phyloP scores from a whole-genome alignment of 2,888 invertebrate genomes.

The Plagiodera versicolora region DNA sequence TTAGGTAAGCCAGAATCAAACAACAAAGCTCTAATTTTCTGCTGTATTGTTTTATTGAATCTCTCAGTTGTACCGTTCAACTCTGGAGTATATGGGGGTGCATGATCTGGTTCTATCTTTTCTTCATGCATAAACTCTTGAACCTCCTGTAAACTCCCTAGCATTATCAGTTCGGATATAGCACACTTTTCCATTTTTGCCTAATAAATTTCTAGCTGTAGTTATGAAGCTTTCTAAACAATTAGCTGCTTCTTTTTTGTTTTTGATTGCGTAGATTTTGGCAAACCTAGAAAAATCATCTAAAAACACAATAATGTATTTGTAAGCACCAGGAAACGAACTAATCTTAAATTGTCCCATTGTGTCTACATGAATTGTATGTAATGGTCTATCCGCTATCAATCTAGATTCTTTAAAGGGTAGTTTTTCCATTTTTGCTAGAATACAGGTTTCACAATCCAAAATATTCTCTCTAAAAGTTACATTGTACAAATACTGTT shows the following conservation, averaged over 20 bases:
- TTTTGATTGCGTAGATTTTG: slow-evolving; percentile 31
- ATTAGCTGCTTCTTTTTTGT: slow-evolving; percentile 29
- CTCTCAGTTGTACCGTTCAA: slow-evolving; percentile 2
- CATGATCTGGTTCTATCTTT: slow-evolving; percentile 18
- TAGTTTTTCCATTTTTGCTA: neutral
- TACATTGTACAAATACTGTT: slow-evolving; percentile 24
- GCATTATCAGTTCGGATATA: slow-evolving; percentile 35
- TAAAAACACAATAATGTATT: slow-evolving; percentile 29
- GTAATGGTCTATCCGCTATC: slow-evolving; percentile 26
- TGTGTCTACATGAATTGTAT: slow-evolving; percentile 33
- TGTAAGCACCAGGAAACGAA: slow-evolving; percentile 28
- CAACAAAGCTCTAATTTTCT: slow-evolving; percentile 20
- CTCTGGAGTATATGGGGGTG: slow-evolving; percentile 17
- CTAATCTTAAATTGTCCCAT: slow-evolving; percentile 30
- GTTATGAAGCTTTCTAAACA: slow-evolving; percentile 33
- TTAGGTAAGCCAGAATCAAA: slow-evolving; percentile 15
- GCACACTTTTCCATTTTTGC: slow-evolving; percentile 32
- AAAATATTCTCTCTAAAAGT: slow-evolving; percentile 18
- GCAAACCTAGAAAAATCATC: slow-evolving; percentile 35
- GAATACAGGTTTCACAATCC: slow-evolving; percentile 6
- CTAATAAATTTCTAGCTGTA: slow-evolving; percentile 33
- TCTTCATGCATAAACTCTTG: slow-evolving; percentile 29
- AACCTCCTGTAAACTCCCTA: slow-evolving; percentile 29
- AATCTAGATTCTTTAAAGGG: slow-evolving; percentile 8
- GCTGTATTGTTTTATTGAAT: slow-evolving; percentile 12